A percentile compares a stretch with the other conserved stretches of the same genome.
phyloP scores from a whole-genome alignment of 2,113 vertebrate genomes.

The Anthoscopus minutus region DNA sequence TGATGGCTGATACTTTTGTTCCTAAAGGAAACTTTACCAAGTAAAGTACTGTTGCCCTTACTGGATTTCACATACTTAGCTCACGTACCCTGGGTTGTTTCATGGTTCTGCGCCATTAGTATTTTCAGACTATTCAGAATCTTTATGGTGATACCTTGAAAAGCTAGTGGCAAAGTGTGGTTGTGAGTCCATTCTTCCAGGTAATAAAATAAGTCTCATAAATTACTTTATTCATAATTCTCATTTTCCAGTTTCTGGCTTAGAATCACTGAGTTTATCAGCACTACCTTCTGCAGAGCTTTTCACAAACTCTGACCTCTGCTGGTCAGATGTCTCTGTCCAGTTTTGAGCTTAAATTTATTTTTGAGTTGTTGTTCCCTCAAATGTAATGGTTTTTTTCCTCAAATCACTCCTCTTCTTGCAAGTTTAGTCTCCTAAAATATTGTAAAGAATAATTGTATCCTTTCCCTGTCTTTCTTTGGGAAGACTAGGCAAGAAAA shows the following conservation, averaged over 20 bases:
- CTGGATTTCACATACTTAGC: not conserved
- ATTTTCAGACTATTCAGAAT: not conserved
- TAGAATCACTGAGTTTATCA: not conserved
- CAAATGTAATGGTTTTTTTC: not conserved
- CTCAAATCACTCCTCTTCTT: not conserved
- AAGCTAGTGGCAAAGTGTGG: not conserved
- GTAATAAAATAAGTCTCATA: not conserved
- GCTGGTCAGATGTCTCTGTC: not conserved
- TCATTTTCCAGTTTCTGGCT: not conserved
- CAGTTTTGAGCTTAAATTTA: not conserved
- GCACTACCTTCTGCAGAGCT: not conserved
- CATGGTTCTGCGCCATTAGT: not conserved
- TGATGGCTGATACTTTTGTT: not conserved
- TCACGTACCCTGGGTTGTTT: not conserved
- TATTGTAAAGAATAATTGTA: not conserved
- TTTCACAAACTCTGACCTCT: slow-evolving; percentile 9
- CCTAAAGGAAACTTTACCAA: not conserved
- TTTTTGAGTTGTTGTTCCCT: not conserved
- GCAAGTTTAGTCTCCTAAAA: not conserved
- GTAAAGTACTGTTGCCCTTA: not conserved
- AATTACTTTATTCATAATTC: too few species aligned
- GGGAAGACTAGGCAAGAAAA: not conserved
- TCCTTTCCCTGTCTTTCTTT: not conserved
- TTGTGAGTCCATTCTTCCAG: not conserved
- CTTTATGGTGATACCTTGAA: not conserved